These are phyloP conservation scores for Ormyrus thymus DNA, from an alignment of 2,888 invertebrate genomes.

Conservation along the genomic window DNA sequence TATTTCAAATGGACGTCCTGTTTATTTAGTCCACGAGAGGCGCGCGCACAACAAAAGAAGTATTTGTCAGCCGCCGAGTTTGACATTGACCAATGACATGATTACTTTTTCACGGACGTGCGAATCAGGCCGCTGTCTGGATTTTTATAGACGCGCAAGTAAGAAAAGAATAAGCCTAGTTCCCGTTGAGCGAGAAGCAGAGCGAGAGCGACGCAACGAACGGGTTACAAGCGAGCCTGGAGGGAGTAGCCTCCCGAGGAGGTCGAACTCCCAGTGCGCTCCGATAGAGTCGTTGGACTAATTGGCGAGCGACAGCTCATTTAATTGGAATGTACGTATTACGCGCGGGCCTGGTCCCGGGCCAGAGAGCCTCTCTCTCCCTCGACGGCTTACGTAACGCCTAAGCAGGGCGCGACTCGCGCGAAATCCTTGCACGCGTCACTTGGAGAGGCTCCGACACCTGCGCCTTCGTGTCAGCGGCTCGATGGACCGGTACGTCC, in stretches of 20 bases:
- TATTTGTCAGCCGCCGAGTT: slow-evolving; percentile 6
- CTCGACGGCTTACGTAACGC: neutral
- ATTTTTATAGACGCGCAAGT: too few species aligned
- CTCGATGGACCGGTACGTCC: slow-evolving; percentile 23
- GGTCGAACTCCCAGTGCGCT: too few species aligned
- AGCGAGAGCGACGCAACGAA: too few species aligned
- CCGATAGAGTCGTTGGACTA: too few species aligned
- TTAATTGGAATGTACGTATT: slow-evolving; percentile 43
- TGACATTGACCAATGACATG: slow-evolving; percentile 39
- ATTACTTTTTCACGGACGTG: slow-evolving; percentile 19
- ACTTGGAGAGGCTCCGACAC: neutral
- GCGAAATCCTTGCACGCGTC: neutral
- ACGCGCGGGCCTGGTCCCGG: slow-evolving; percentile 22
- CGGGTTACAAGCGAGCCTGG: too few species aligned
- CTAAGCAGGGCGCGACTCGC: neutral
- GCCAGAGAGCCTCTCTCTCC: slow-evolving; percentile 13
- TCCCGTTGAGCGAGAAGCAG: too few species aligned
- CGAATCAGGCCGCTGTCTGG: slow-evolving; percentile 18
- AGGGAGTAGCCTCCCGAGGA: too few species aligned
- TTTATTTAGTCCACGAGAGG: too few species aligned
- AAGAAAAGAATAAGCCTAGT: too few species aligned
- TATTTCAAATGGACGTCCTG: too few species aligned
- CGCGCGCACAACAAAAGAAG: slow-evolving; percentile 7
- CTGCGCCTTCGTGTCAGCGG: slow-evolving; percentile 35
- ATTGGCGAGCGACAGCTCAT: slow-evolving; percentile 34